Base-by-base conservation (phyloP, 2,113 vertebrate species). In the Poeciliopsis prolifica region DNA sequence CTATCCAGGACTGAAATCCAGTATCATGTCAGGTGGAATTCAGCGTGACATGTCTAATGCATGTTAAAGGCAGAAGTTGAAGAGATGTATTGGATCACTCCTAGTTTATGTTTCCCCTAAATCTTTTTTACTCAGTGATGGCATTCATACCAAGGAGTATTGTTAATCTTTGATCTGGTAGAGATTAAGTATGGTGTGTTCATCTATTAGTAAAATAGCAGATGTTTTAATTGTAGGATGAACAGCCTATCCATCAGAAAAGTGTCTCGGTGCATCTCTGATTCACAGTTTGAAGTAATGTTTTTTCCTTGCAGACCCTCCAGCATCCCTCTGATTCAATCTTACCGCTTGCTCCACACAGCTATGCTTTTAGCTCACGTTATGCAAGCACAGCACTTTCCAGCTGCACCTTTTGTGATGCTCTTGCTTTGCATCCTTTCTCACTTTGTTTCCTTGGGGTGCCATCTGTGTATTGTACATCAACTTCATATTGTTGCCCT, bases 401-500 rank as follows among this genome's bases (percentile, higher is more conserved):
- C 83, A 86, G 86, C 77, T 61, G 77, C 87, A 88, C 80, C 72
- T 74, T 58, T 82, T 76, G 75, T 72, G 58, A 65, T 17, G 75
- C 85, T 89, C 65, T 66, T 69, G 72, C 86, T 81, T 76, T 74
- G 75, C 79, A 80, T 79, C 42, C 71, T 75, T 75, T 78, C 85
- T 61, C 77, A 37, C 78, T 70, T 37, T 70, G 17, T 75, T 68
- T 87, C 76, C 75, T 88, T 77, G 78, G 75, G 72, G 82, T 84
- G 70, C 79, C 87, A 86, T 81, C 84, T 67, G 40, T 82, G 82
- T 86, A 72, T 84, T 84, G 68, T 86, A 83, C 74, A 78, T 75
- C 79, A 87, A 80, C 88, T 84, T 91, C 87, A 89, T 85, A 30
- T 91, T 83, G 83, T 87, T 91, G 84, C 86, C 85, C 80, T 77